These are phyloP conservation scores for Canis aureus DNA, from an alignment of 2,113 vertebrate genomes.

Conservation along the genomic window DNA sequence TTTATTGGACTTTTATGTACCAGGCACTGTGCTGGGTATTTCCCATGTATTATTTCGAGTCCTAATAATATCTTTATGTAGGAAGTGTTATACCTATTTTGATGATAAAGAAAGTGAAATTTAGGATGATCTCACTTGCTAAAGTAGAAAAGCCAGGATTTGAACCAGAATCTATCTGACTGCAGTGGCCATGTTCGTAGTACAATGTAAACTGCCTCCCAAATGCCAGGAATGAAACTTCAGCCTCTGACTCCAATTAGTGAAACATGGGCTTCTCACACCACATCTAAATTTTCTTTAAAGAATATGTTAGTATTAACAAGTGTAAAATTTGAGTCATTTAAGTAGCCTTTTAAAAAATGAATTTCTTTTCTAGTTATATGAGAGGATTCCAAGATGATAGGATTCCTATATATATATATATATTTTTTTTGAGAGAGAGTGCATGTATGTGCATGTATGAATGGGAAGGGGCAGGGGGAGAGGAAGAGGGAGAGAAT, in stretches of 20 bases:
- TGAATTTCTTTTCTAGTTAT: not conserved
- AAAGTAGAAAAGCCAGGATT: not conserved
- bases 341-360: not conserved
- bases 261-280: not conserved
- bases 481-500: not conserved
- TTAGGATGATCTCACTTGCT: not conserved
- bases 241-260: not conserved
- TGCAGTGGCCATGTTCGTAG: not conserved
- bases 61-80: not conserved
- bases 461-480: not conserved
- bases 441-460: fast-evolving
- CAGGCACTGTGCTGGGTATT: not conserved
- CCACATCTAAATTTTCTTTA: not conserved
- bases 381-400: not conserved
- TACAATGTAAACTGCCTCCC: not conserved
- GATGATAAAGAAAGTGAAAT: slow-evolving; percentile 7
- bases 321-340: not conserved
- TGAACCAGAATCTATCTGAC: not conserved
- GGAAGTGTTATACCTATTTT: not conserved
- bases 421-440: not conserved
- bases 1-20: not conserved
- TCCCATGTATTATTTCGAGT: slow-evolving; percentile 19
- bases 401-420: not conserved
- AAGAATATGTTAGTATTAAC: slow-evolving; percentile 8
- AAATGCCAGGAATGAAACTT: not conserved